A percentile compares a stretch with the other conserved stretches of the same genome.
phyloP scores from a whole-genome alignment of 2,888 invertebrate genomes.

The Microctonus aethiopoides region DNA sequence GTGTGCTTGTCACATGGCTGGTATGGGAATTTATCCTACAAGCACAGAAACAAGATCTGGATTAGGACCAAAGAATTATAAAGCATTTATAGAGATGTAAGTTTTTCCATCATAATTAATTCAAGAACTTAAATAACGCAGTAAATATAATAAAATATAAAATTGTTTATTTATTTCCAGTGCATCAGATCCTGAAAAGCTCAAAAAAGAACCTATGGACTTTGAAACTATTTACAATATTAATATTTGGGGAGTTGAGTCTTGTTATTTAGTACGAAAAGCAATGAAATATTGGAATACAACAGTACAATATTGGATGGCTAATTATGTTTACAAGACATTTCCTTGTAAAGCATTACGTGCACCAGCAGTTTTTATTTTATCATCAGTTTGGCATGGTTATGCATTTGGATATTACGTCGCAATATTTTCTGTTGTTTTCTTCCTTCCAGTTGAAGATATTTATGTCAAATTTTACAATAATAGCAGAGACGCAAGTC shows the following conservation, averaged over 20 bases:
- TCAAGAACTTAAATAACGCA: too few species aligned
- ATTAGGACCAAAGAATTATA: slow-evolving; percentile 83
- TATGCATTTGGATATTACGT: slow-evolving; percentile 94
- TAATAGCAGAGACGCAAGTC: slow-evolving; percentile 73
- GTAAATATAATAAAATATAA: not conserved
- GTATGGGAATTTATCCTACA: slow-evolving; percentile 91
- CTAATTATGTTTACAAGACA: slow-evolving; percentile 87
- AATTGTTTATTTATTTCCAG: slow-evolving; percentile 55
- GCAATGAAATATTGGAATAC: slow-evolving; percentile 97
- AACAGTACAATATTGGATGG: slow-evolving; percentile 96
- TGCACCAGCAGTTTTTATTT: slow-evolving; percentile 81
- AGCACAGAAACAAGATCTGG: slow-evolving; percentile 80
- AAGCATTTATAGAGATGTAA: slow-evolving; percentile 73
- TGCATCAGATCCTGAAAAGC: slow-evolving; percentile 63
- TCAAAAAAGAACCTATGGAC: slow-evolving; percentile 71
- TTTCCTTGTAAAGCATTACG: slow-evolving; percentile 77
- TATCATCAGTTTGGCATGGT: slow-evolving; percentile 97
- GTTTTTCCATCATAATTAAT: slow-evolving; percentile 41
- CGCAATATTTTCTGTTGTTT: slow-evolving; percentile 89
- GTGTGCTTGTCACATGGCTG: slow-evolving; percentile 91
- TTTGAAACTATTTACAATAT: slow-evolving; percentile 89
- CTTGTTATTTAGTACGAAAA: slow-evolving; percentile 83
- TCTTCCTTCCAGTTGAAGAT: slow-evolving; percentile 90
- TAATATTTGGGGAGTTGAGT: slow-evolving; percentile 84
- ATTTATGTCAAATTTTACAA: slow-evolving; percentile 78